A percentile compares a stretch with the other conserved stretches of the same genome.
phyloP scores from a whole-genome alignment of 2,113 vertebrate genomes.

The Poeciliopsis occidentalis region DNA sequence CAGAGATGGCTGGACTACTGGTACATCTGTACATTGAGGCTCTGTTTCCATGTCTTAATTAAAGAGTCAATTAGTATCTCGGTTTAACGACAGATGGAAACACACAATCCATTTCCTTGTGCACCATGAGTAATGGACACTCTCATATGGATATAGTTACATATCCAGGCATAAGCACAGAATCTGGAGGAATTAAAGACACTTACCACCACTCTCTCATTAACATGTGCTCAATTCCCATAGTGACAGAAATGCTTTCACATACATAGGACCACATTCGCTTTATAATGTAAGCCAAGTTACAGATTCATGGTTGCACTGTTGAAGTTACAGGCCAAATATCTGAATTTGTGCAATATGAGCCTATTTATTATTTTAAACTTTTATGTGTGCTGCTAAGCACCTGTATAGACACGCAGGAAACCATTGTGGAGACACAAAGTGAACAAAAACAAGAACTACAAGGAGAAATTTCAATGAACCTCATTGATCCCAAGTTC shows the following conservation, averaged over 20 bases:
- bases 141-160: constrained; percentile 37
- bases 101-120: constrained; percentile 56
- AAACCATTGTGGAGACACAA: background rate
- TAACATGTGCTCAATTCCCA: constrained; percentile 18
- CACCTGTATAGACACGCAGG: constrained; percentile 35
- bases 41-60: constrained; percentile 62
- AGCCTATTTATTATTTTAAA: constrained; percentile 39
- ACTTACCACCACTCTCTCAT: constrained; percentile 16
- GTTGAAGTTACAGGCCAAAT: constrained; percentile 5
- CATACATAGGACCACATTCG: constrained; percentile 34
- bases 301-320: constrained; percentile 29
- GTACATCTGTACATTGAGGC: constrained; percentile 12
- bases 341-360: constrained; percentile 38
- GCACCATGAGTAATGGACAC: constrained; percentile 41
- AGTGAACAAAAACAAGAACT: constrained; percentile 1
- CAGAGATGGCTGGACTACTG: constrained; percentile 13
- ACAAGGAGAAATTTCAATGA: background rate
- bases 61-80: constrained; percentile 65
- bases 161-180: constrained; percentile 7
- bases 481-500: too few species aligned
- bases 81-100: constrained; percentile 52
- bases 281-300: constrained; percentile 25
- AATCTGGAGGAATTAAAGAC: constrained; percentile 21
- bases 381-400: constrained; percentile 35
- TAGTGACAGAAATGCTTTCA: constrained; percentile 35